phyloP scores from a whole-genome alignment of 2,888 invertebrate species.

The Leucania comma region DNA sequence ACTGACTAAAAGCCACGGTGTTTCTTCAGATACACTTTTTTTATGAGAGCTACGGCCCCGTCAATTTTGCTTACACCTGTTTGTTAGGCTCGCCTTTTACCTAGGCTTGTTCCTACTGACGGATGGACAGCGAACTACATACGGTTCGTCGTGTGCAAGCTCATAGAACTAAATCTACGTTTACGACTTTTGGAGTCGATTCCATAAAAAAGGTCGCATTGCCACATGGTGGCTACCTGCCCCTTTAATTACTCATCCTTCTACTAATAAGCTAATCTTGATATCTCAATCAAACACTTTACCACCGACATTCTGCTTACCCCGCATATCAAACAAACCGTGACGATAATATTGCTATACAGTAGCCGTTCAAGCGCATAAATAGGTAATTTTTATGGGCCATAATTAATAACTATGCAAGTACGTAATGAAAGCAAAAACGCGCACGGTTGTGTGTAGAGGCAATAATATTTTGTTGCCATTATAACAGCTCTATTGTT shows the following conservation, averaged over 20 bases:
- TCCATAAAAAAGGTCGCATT: too few relatives aligned
- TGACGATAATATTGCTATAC: slow-evolving; percentile 43
- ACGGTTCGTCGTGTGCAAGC: too few relatives aligned
- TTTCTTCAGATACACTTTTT: too few relatives aligned
- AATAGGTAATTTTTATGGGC: slow-evolving; percentile 68
- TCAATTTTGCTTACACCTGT: too few relatives aligned
- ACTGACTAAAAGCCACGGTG: too few relatives aligned
- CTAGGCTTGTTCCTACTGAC: too few relatives aligned
- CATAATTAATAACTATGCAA: slow-evolving; percentile 66
- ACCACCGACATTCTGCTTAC: slow-evolving; percentile 31
- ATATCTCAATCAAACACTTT: slow-evolving; percentile 32
- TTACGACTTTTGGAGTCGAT: neutral
- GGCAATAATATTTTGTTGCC: slow-evolving; percentile 57
- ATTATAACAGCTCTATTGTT: slow-evolving; percentile 39
- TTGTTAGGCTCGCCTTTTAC: too few relatives aligned
- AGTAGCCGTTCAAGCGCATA: slow-evolving; percentile 68
- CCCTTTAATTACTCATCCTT: neutral
- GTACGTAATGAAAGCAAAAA: slow-evolving; percentile 74
- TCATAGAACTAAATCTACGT: too few relatives aligned
- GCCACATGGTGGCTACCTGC: neutral
- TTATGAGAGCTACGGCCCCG: too few relatives aligned
- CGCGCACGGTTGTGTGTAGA: slow-evolving; percentile 56
- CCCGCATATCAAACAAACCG: slow-evolving; percentile 45
- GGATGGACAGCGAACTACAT: too few relatives aligned
- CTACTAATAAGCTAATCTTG: slow-evolving; percentile 14